Base-by-base conservation (phyloP, 92 coral and sea anemone species). In the Desmophyllum pertusum region DNA sequence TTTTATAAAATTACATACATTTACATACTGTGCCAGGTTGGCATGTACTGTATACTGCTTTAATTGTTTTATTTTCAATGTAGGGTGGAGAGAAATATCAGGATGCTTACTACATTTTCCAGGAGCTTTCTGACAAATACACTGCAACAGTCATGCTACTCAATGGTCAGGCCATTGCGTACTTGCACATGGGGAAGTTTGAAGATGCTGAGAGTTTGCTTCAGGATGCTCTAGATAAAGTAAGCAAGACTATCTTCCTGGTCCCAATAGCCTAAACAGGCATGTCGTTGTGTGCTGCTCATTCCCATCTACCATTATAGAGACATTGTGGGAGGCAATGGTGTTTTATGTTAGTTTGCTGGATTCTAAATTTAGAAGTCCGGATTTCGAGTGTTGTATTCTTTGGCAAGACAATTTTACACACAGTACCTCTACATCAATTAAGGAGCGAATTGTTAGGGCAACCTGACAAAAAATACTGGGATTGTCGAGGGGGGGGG, bases 181-280 rank as follows among this genome's bases (percentile, higher is more conserved):
- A 96, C 77, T 91, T 96, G 92, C 97, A 92, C 79, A 96, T 95
- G 95, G 99, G 97, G 27, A 96, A 92, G 71, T 94, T 84, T 81
- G 98, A 94, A 48, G 99, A 96, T 80, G 99, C 97, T 8, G 99
- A 96, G 86, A 93, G 99, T 59, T 36, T 94, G n/a, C 87, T 96
- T n/a, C 99, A 96, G 51, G 99, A 96, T 31, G 95, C 99, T 9
- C 88, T 92, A 42, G 98, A 96, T 45, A 96, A 96, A 95, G 99
- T 94, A 31, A 42, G 85, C 6, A 10, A 21, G 25, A 5, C 51
- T 36, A 1, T 21, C n/a, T 53, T 1, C 18, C 30, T 41, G 5
- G 74, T 62, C 0, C 9, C 0, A 6, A 48, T 14, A 48, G 53
- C 53, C 18, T 48, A 13, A 14, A 46, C 52, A 46, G 7, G 1